Conservation (phyloP, 2,113 vertebrate genomes). For the Pristiophorus japonicus region DNA sequence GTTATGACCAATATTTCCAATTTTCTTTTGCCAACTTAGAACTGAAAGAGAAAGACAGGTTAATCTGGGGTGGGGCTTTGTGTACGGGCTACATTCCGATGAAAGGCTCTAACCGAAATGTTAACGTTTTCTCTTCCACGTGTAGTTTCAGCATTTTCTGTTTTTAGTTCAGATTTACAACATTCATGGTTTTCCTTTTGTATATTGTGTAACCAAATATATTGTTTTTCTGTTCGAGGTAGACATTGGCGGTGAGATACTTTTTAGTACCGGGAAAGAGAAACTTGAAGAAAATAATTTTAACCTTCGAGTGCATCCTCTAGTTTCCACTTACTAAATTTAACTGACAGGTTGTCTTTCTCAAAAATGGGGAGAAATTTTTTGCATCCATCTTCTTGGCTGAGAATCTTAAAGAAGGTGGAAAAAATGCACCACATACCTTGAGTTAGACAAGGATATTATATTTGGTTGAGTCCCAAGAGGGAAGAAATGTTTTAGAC, state of each 20-base stretch:
- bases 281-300: not conserved
- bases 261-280: not conserved
- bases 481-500: too few species aligned
- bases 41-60: not conserved
- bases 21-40: not conserved
- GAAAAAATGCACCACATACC: not conserved
- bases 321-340: not conserved
- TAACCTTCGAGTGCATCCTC: not conserved
- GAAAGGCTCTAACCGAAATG: not conserved
- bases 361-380: not conserved
- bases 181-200: not conserved
- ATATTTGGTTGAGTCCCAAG: too few species aligned
- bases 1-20: not conserved
- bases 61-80: not conserved
- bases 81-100: not conserved
- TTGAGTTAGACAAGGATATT: too few species aligned
- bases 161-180: not conserved
- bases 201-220: not conserved
- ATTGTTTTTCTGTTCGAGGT: not conserved
- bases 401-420: not conserved
- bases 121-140: not conserved
- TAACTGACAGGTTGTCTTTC: not conserved
- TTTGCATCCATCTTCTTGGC: not conserved
- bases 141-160: not conserved
- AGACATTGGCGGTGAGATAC: not conserved